These are phyloP conservation scores for Drosophila ustulata DNA, from an alignment of 2,888 invertebrate species.

Conservation along the genomic window DNA sequence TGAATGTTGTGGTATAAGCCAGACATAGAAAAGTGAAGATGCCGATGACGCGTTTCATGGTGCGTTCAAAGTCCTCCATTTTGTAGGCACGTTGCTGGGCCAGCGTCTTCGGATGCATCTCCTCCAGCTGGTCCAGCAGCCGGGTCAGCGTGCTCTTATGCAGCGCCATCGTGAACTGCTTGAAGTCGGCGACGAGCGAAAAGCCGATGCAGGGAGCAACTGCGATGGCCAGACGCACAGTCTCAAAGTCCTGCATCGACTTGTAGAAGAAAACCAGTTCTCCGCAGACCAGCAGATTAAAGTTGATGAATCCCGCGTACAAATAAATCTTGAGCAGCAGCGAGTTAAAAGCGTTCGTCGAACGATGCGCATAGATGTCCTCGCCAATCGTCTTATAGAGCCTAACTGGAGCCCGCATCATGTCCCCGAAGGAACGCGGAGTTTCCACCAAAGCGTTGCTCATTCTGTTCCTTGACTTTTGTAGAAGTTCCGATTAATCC, in stretches of 20 bases:
- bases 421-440: constrained; percentile 55
- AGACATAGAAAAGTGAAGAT: constrained; percentile 76
- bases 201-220: constrained; percentile 82
- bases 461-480: constrained; percentile 32
- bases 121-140: constrained; percentile 75
- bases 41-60: constrained; percentile 71
- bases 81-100: constrained; percentile 58
- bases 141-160: constrained; percentile 56
- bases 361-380: constrained; percentile 73
- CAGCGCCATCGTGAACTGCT: constrained; percentile 70
- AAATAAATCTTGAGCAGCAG: constrained; percentile 60
- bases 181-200: constrained; percentile 74
- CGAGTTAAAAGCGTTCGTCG: constrained; percentile 36
- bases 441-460: constrained; percentile 12
- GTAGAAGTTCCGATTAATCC: background rate
- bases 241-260: constrained; percentile 66
- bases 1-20: constrained; percentile 72
- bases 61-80: constrained; percentile 51
- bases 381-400: constrained; percentile 77
- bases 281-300: constrained; percentile 69
- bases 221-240: constrained; percentile 75
- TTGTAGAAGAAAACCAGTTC: constrained; percentile 74
- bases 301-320: constrained; percentile 70
- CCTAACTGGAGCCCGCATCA: constrained; percentile 68
- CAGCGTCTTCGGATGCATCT: constrained; percentile 73